phyloP scores from a whole-genome alignment of 2,113 vertebrate species.

The Pseudopodoces humilis region DNA sequence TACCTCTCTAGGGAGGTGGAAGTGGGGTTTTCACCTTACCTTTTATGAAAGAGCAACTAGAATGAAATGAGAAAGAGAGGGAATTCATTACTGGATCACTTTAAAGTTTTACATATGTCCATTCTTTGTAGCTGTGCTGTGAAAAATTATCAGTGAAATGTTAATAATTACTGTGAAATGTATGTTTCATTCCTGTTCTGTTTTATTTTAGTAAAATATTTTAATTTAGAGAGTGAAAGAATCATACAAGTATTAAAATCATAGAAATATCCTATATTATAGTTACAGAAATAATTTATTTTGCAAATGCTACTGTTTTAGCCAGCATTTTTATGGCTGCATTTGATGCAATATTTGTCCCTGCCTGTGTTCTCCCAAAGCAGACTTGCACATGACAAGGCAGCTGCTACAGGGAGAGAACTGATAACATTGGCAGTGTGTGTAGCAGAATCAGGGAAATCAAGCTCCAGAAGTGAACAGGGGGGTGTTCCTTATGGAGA shows the following conservation, averaged over 20 bases:
- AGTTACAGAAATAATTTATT: not conserved
- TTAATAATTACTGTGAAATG: not conserved
- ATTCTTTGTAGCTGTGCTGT: not conserved
- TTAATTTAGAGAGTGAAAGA: not conserved
- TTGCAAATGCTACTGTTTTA: not conserved
- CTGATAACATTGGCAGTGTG: not conserved
- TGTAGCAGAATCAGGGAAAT: not conserved
- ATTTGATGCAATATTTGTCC: not conserved
- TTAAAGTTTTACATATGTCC: not conserved
- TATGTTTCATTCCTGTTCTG: not conserved
- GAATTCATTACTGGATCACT: not conserved
- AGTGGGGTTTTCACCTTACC: not conserved
- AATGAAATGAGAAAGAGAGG: not conserved
- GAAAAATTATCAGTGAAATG: not conserved
- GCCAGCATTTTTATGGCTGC: not conserved
- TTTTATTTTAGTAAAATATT: not conserved
- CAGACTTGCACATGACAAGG: not conserved
- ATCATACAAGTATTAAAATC: not conserved
- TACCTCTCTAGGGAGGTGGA: not conserved
- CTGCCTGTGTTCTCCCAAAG: not conserved
- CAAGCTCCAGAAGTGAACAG: not conserved
- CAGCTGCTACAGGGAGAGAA: slow-evolving; percentile 12
- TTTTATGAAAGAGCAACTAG: not conserved
- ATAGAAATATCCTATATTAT: not conserved
- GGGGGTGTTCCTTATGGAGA: not conserved